These are phyloP conservation scores for Coenobita brevimanus DNA, from an alignment of 1,140 invertebrate genomes.

Conservation along the genomic window DNA sequence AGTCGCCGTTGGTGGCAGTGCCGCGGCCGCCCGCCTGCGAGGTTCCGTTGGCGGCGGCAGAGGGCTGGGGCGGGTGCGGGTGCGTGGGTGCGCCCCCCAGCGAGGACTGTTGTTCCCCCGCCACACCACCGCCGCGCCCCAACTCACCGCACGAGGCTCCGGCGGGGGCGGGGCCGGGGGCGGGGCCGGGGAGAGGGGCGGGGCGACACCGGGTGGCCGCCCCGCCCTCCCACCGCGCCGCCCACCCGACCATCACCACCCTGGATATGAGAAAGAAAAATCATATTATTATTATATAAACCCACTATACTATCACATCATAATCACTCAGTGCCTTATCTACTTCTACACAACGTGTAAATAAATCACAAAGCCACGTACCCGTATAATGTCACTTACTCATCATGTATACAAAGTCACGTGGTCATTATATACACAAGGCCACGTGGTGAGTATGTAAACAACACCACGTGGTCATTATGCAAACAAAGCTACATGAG, in stretches of 20 bases:
- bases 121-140: background rate
- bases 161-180: background rate
- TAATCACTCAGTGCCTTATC: too few species aligned
- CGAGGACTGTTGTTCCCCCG: background rate
- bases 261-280: conserved; percentile 24
- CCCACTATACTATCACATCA: too few species aligned
- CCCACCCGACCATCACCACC: conserved; percentile 40
- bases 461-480: too few species aligned
- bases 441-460: too few species aligned
- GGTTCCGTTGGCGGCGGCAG: background rate
- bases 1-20: background rate
- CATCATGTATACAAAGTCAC: too few species aligned
- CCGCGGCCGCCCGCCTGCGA: background rate
- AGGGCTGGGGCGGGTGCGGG: background rate
- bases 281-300: too few species aligned
- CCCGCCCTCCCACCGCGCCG: conserved; percentile 11
- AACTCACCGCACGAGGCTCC: background rate
- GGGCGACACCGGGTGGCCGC: background rate
- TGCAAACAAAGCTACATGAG: too few species aligned
- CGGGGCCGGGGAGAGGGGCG: background rate
- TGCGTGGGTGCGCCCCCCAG: background rate
- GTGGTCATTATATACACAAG: too few species aligned
- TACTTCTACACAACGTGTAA: too few species aligned
- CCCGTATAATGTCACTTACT: too few species aligned
- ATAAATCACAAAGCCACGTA: too few species aligned